A percentile compares a stretch with the other conserved stretches of the same genome.
phyloP scores from a whole-genome alignment of 2,113 vertebrate genomes.

The Dipodomys stephensi region DNA sequence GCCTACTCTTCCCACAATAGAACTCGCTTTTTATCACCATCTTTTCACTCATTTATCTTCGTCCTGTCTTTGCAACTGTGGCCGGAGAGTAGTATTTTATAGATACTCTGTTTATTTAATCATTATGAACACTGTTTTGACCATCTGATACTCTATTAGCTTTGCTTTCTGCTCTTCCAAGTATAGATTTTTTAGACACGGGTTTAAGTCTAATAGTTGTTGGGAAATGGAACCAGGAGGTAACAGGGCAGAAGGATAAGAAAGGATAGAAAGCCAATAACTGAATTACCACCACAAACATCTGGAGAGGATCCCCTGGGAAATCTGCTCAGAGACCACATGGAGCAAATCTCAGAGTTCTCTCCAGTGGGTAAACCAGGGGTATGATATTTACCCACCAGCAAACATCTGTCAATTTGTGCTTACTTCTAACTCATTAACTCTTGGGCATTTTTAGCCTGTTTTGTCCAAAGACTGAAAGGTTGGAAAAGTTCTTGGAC shows the following conservation, averaged over 20 bases:
- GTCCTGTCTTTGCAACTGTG: neutral
- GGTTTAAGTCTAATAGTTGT: neutral
- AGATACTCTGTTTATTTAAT: neutral
- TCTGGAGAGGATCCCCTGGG: too few species aligned
- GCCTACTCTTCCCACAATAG: neutral
- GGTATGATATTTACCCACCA: too few species aligned
- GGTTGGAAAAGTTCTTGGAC: too few species aligned
- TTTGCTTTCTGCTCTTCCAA: neutral
- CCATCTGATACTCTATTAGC: neutral
- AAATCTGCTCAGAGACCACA: accelerated
- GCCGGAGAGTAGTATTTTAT: neutral
- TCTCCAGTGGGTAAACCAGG: accelerated
- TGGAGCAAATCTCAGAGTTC: neutral
- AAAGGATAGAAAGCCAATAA: neutral
- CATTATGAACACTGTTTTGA: neutral
- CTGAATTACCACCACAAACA: too few species aligned
- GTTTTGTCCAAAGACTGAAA: neutral
- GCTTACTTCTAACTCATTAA: too few species aligned
- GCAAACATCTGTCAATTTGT: neutral
- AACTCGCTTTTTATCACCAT: neutral
- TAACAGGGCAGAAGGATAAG: neutral
- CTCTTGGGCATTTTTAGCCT: neutral
- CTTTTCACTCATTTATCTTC: neutral
- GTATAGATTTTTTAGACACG: neutral
- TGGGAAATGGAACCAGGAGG: too few species aligned